phyloP scores from a whole-genome alignment of 2,113 vertebrate species.

The Arothron firmamentum region DNA sequence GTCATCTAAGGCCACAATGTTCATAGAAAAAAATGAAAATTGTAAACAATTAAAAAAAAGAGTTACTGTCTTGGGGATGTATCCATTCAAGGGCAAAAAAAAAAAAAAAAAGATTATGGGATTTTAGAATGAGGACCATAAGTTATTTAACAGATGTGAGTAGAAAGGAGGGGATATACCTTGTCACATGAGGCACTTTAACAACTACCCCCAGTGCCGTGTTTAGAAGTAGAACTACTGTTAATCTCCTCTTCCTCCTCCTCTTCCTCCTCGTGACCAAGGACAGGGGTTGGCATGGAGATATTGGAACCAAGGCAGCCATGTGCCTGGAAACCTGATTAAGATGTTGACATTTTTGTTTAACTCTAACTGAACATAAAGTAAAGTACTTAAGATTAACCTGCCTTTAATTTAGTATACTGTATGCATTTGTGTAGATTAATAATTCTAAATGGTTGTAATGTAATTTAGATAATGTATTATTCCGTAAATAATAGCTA shows the following conservation, averaged over 20 bases:
- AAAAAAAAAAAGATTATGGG: not conserved
- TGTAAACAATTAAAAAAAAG: constrained; percentile 61
- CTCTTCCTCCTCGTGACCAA: constrained; percentile 69
- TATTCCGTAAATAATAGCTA: too few relatives aligned
- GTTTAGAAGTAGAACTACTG: constrained; percentile 58
- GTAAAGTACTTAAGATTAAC: not conserved
- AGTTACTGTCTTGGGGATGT: constrained; percentile 18
- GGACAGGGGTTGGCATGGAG: constrained; percentile 52
- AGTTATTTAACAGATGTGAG: not conserved
- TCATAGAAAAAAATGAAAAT: constrained; percentile 61
- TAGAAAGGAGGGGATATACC: constrained; percentile 34
- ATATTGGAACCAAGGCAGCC: constrained; percentile 43
- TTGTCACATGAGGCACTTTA: constrained; percentile 74
- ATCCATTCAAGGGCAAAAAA: constrained; percentile 19
- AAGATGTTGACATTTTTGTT: not conserved
- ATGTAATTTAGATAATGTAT: too few relatives aligned
- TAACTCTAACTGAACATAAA: not conserved
- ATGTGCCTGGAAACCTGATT: constrained; percentile 38
- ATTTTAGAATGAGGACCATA: too few relatives aligned
- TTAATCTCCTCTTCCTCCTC: constrained; percentile 69
- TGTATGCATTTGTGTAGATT: too few relatives aligned
- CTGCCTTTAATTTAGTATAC: not conserved
- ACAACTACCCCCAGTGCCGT: constrained; percentile 57
- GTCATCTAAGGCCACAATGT: constrained; percentile 76
- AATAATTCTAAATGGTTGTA: too few relatives aligned